Conservation (phyloP, 2,113 vertebrate genomes). For the Scatophagus argus region DNA sequence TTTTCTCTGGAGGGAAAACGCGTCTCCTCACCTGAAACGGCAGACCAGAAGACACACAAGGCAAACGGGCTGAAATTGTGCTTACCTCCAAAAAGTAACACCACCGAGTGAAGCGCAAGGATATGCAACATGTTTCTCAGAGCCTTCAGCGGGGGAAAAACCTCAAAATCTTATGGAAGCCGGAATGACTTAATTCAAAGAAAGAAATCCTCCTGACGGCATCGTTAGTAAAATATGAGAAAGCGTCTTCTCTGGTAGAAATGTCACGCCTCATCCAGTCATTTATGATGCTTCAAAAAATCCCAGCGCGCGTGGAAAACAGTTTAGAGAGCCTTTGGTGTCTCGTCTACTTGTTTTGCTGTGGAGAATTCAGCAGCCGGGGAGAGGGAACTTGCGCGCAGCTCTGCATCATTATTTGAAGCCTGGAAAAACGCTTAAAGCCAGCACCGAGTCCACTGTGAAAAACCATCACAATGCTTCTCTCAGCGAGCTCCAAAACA, state of each 20-base stretch:
- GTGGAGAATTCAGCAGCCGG: slow-evolving; percentile 5
- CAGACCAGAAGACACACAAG: background rate
- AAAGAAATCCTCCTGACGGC: slow-evolving; percentile 17
- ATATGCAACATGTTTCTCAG: slow-evolving; percentile 84
- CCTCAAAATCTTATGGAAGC: slow-evolving; percentile 30
- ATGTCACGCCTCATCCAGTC: slow-evolving; percentile 19
- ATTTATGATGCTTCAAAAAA: slow-evolving; percentile 14
- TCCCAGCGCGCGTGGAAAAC: background rate
- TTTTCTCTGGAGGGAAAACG: background rate
- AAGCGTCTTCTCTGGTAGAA: slow-evolving; percentile 5
- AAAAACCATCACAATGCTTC: slow-evolving; percentile 5
- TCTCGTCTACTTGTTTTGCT: slow-evolving; percentile 26
- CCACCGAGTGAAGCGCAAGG: slow-evolving; percentile 68
- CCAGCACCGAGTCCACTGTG: background rate
- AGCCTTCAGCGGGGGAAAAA: slow-evolving; percentile 49
- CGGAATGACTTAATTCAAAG: slow-evolving; percentile 40
- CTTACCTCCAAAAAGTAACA: slow-evolving; percentile 83
- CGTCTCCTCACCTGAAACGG: background rate
- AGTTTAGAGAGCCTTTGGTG: background rate
- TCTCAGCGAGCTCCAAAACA: background rate
- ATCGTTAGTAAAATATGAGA: slow-evolving; percentile 33
- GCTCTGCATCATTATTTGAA: slow-evolving; percentile 32
- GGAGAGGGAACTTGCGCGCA: slow-evolving; percentile 44
- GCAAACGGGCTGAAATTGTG: slow-evolving; percentile 20
- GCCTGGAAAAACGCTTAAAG: slow-evolving; percentile 2